Base-by-base conservation (phyloP, 2,888 invertebrate genomes). In the Trichacis sp. region DNA sequence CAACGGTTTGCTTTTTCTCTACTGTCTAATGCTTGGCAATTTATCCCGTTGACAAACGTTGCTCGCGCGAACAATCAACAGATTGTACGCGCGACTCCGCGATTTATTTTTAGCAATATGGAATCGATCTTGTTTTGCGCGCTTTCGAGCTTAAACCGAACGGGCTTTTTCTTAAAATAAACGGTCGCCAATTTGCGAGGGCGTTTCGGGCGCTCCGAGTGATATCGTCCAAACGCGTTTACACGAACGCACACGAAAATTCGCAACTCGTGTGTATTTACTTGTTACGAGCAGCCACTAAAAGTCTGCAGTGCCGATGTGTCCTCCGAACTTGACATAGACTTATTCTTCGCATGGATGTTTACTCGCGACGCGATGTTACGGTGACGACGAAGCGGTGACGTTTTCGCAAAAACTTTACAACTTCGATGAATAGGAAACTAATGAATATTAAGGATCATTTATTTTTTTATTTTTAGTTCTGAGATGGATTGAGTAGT, bases 281-380 rank as follows among this genome's bases (percentile, higher is more conserved):
- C n/a, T n/a, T n/a, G n/a, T n/a, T 56, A 33, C 33, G 48, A 55
- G 56, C 49, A 45, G 47, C 57, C 18, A 19, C 58, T n/a, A 9
- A 14, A 49, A 53, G 56, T 62, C 48, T 47, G 55, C 64, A 66
- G 69, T 69, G 63, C 56, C 57, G 61, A 66, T 64, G 64, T 64
- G 66, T 51, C 54, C 66, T 48, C 53, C 57, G 66, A 60, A 60
- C 69, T 69, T 69, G 65, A 63, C 69, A 69, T 65, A 60, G 59
- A 69, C 51, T 47, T 51, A 46, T 48, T 45, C 53, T 53, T 62
- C 53, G 55, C 42, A 46, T 47, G 33, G n/a, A n/a, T n/a, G n/a
- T n/a, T 52, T 40, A 19, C 45, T 60, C 50, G 8, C 24, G 30
- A 12, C 33, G 53, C 54, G 40, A 65, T 65, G 42, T 11, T 42